phyloP scores from a whole-genome alignment of 2,113 vertebrate genomes.

The Oxyura jamaicensis region DNA sequence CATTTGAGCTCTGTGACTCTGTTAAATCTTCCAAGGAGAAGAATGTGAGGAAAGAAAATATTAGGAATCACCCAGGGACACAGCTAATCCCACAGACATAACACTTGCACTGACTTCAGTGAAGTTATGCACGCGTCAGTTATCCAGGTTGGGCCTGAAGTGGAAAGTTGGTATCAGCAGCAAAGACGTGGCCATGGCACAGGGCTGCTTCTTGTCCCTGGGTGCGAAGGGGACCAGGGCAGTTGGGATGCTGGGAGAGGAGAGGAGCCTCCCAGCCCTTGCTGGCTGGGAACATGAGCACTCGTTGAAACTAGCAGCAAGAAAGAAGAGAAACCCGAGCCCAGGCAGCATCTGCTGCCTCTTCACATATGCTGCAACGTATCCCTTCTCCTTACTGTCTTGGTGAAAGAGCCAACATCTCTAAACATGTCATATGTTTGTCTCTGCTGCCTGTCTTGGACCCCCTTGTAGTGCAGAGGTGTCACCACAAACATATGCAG shows the following conservation, averaged over 20 bases:
- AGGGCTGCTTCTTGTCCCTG: neutral
- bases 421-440: neutral
- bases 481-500: fast-evolving
- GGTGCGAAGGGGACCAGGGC: neutral
- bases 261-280: neutral
- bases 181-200: fast-evolving
- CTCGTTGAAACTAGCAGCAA: neutral
- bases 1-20: conserved; percentile 47
- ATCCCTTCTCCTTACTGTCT: neutral
- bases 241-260: neutral
- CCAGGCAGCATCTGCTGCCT: fast-evolving
- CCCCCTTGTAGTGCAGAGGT: neutral
- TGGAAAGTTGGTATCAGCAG: neutral
- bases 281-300: neutral
- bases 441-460: neutral
- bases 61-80: conserved; percentile 38
- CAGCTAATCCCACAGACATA: conserved; percentile 33
- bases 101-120: neutral
- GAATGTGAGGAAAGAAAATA: conserved; percentile 59
- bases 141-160: neutral
- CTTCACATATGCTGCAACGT: neutral
- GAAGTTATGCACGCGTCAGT: fast-evolving
- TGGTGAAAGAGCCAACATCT: neutral
- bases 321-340: neutral
- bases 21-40: conserved; percentile 53